phyloP scores from a whole-genome alignment of 2,113 vertebrate species.

The Grammomys surdaster region DNA sequence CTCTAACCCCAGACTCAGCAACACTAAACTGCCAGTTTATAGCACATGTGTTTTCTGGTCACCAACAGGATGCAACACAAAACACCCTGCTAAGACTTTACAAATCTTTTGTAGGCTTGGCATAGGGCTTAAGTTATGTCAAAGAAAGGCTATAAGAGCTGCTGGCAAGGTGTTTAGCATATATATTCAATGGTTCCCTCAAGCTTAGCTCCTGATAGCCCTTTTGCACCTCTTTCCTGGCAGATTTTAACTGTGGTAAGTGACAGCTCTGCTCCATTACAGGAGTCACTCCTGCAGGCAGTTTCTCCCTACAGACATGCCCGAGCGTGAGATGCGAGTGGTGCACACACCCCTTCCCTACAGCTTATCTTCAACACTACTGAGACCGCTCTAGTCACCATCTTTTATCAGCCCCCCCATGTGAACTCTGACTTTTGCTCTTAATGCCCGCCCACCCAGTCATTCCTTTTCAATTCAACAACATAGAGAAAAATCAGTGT shows the following conservation, averaged over 20 bases:
- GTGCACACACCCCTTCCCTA: background rate
- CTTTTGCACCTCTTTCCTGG: background rate
- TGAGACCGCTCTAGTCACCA: background rate
- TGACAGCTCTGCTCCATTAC: background rate
- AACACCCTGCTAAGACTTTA: background rate
- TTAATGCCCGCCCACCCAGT: fast-evolving
- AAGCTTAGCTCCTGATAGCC: background rate
- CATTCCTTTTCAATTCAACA: background rate
- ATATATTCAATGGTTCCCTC: background rate
- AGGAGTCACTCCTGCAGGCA: background rate
- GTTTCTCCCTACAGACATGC: background rate
- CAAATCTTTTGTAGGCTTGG: background rate
- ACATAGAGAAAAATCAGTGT: background rate
- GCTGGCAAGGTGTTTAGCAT: background rate
- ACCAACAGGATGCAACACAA: background rate
- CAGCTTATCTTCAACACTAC: background rate
- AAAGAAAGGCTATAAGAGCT: background rate
- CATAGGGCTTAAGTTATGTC: background rate
- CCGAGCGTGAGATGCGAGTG: no score
- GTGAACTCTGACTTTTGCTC: background rate
- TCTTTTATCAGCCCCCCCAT: background rate
- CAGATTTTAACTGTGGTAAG: background rate
- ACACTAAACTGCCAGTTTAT: background rate
- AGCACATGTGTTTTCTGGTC: background rate
- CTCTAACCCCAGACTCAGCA: background rate